Percentiles rank a stretch among this genome's conserved stretches.
phyloP scores from a whole-genome alignment of 2,797 vertebrate genomes.

The Margarornis squamiger region DNA sequence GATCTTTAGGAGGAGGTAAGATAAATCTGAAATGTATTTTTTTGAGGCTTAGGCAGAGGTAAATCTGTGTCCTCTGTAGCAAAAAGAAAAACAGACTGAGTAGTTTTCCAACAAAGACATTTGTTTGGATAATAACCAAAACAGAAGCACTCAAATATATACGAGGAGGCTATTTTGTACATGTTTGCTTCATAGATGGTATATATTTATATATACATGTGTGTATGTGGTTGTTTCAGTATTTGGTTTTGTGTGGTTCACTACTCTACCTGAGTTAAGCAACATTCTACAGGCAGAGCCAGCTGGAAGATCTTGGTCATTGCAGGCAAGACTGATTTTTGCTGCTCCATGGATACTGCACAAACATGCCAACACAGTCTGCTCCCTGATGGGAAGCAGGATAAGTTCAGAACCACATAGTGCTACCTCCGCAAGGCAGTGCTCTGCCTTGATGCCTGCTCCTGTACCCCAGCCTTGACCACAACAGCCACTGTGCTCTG shows the following conservation, averaged over 20 bases:
- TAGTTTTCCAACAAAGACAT: not conserved
- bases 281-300: not conserved
- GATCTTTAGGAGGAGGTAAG: not conserved
- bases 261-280: not conserved
- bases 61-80: not conserved
- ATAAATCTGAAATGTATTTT: not conserved
- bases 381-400: not conserved
- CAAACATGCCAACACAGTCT: fast-evolving
- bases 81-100: not conserved
- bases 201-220: not conserved
- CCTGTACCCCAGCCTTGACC: not conserved
- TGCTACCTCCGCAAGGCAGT: not conserved
- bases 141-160: not conserved
- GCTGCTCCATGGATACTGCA: not conserved
- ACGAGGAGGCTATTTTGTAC: not conserved
- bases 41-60: not conserved
- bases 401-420: not conserved
- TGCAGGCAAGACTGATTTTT: not conserved
- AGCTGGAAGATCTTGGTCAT: not conserved
- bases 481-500: fast-evolving
- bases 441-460: not conserved
- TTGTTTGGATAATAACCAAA: not conserved
- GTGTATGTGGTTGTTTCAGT: not conserved
- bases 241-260: not conserved
- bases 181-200: not conserved